Conservation (phyloP, 2,888 invertebrate species). For the Erebia epiphron region DNA sequence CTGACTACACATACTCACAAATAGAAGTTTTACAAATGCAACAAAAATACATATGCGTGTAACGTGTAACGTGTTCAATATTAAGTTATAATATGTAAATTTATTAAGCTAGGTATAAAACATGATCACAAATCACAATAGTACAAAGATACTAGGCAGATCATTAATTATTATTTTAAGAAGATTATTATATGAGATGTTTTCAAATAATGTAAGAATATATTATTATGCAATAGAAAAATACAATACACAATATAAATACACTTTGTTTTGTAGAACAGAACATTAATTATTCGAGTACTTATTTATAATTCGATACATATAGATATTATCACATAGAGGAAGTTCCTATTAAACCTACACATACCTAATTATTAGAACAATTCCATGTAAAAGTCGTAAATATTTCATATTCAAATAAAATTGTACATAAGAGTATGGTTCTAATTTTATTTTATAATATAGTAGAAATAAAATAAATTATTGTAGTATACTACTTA, state of each 20-base stretch:
- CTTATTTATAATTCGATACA: neutral
- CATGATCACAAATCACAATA: conserved; percentile 8
- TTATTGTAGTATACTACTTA: too few species aligned
- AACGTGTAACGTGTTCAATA: neutral
- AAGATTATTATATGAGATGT: neutral
- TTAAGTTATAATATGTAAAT: neutral
- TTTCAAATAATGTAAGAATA: neutral
- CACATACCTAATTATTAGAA: neutral
- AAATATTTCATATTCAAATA: neutral
- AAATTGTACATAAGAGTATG: neutral
- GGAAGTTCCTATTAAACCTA: conserved; percentile 2
- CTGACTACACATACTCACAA: neutral
- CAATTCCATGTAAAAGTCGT: neutral
- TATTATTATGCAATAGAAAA: conserved; percentile 12
- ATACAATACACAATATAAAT: too few species aligned
- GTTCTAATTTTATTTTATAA: too few species aligned
- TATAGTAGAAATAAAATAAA: too few species aligned
- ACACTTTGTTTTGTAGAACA: neutral
- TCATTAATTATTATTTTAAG: neutral
- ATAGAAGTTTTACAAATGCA: neutral
- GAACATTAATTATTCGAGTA: neutral
- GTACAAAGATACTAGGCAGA: neutral
- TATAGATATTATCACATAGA: conserved; percentile 13
- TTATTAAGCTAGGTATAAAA: neutral
- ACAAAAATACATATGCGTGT: neutral